Evolutionary conservation across 1,140 invertebrate species (phyloP).

Genomic region (Cotesia glomerata): DNA sequence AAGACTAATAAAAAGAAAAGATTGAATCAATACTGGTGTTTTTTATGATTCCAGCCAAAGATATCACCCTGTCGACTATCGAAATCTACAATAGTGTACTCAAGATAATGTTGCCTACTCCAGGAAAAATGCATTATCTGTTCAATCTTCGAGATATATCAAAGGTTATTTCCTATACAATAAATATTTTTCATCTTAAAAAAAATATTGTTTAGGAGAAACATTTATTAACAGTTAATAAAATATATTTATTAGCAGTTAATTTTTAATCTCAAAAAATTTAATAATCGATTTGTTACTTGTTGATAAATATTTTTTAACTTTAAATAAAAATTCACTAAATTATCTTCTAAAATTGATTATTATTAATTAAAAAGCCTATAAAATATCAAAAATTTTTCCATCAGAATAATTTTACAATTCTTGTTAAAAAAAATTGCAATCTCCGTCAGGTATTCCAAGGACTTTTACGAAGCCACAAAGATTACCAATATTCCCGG

Average conservation of each 20-base stretch:
- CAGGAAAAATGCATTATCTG: conserved; percentile 86
- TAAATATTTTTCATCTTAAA: conserved; percentile 1
- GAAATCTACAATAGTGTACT: conserved; percentile 76
- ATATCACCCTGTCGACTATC: conserved; percentile 70
- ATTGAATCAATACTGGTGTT: not conserved
- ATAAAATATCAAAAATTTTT: no score
- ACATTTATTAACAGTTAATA: no score
- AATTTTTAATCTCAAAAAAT: no score
- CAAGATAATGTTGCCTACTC: conserved; percentile 79
- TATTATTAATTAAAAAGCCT: no score
- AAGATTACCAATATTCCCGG: conserved; percentile 76
- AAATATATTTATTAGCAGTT: no score
- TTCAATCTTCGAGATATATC: conserved; percentile 89
- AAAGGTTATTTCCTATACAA: conserved; percentile 61
- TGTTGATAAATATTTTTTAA: no score
- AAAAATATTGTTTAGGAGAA: no score
- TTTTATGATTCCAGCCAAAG: conserved; percentile 52
- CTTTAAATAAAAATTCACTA: no score
- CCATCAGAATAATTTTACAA: no score
- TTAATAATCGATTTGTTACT: no score
- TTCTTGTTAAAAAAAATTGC: conserved; percentile 18
- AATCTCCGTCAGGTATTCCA: conserved; percentile 66
- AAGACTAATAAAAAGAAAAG: not conserved
- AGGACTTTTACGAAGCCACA: conserved; percentile 77
- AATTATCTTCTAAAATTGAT: no score